A percentile compares a stretch with the other conserved stretches of the same genome.
Evolutionary conservation across 2,113 vertebrate genomes (phyloP).

Genomic region (Ornithorhynchus anatinus): DNA sequence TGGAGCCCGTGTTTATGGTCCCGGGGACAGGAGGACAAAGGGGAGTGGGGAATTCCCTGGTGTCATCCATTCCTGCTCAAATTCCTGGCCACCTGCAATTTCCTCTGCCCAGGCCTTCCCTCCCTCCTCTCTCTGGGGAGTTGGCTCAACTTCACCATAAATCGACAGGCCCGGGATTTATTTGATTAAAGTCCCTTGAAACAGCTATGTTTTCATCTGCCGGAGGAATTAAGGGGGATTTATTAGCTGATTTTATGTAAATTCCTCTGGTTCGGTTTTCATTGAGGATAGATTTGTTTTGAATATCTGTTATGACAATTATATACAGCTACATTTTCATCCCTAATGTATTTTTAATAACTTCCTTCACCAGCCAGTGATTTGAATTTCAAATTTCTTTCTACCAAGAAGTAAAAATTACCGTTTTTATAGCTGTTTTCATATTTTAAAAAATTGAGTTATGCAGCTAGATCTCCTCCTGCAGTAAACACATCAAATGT

Average conservation of each 20-base stretch:
- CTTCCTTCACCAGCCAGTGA: slow-evolving; percentile 60
- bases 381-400: slow-evolving; percentile 77
- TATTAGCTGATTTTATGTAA: slow-evolving; percentile 66
- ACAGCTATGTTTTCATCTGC: slow-evolving; percentile 38
- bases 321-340: slow-evolving; percentile 66
- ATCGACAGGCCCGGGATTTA: background rate
- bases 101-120: no score
- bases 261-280: slow-evolving; percentile 64
- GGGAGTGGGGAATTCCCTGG: no score
- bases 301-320: slow-evolving; percentile 69
- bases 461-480: slow-evolving; percentile 34
- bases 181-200: slow-evolving; percentile 41
- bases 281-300: slow-evolving; percentile 70
- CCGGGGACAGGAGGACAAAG: no score
- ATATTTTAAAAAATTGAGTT: slow-evolving; percentile 64
- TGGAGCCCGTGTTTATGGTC: no score
- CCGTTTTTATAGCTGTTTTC: slow-evolving; percentile 51
- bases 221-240: slow-evolving; percentile 62
- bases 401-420: slow-evolving; percentile 57
- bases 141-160: slow-evolving; percentile 11
- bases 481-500: slow-evolving; percentile 56
- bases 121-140: background rate
- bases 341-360: slow-evolving; percentile 77
- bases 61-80: no score
- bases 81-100: no score